These are phyloP conservation scores for Ciconia maguari DNA, from an alignment of 2,113 vertebrate species.

Conservation along the genomic window DNA sequence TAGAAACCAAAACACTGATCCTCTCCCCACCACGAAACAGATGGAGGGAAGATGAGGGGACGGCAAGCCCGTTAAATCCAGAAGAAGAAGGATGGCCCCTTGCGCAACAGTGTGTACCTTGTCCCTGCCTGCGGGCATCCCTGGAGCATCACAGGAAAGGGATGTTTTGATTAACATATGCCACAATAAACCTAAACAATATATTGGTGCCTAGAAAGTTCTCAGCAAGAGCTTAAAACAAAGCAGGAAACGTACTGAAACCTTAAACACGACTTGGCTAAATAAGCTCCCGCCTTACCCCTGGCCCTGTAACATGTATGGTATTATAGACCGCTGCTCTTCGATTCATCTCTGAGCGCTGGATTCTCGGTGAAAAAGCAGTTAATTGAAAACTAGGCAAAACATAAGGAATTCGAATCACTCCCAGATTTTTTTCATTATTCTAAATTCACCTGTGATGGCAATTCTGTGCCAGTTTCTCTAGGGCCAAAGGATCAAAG, in stretches of 20 bases:
- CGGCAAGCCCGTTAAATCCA: accelerated
- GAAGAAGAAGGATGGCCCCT: neutral
- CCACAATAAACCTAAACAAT: neutral
- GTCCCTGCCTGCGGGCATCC: neutral
- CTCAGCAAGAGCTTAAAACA: neutral
- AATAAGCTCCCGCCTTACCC: neutral
- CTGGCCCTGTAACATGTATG: accelerated
- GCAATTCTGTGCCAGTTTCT: neutral
- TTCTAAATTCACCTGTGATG: neutral
- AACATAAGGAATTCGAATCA: neutral
- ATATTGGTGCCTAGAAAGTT: neutral
- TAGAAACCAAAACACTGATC: neutral
- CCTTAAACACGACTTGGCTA: accelerated
- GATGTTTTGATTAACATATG: neutral
- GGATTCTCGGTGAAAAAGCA: neutral
- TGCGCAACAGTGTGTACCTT: neutral
- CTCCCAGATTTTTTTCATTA: neutral
- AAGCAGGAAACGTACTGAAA: neutral
- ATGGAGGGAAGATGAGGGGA: neutral
- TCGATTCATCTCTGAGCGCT: neutral
- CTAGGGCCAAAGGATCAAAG: neutral
- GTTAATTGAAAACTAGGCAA: neutral
- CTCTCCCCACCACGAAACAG: neutral
- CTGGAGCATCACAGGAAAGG: neutral
- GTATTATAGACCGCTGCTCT: no score